phyloP scores from a whole-genome alignment of 2,113 vertebrate species.

The Fregetta grallaria region DNA sequence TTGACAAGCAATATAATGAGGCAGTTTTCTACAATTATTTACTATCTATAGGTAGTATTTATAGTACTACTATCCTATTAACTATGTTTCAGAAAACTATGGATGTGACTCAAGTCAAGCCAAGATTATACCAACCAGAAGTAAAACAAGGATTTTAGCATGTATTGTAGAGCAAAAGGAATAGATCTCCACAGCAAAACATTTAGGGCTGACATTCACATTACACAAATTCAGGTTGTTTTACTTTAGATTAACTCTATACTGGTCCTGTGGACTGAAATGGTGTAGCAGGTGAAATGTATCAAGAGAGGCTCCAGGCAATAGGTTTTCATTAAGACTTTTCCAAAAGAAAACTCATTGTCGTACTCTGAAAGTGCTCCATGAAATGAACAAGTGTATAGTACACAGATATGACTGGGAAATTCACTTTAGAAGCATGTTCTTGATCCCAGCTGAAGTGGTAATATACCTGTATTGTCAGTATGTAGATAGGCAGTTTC shows the following conservation, averaged over 20 bases:
- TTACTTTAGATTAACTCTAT: background rate
- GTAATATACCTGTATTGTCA: no score
- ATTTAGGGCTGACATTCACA: background rate
- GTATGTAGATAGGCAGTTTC: background rate
- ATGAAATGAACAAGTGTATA: background rate
- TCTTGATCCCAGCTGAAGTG: background rate
- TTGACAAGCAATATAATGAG: background rate
- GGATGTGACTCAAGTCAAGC: background rate
- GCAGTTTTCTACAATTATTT: background rate
- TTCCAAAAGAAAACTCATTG: background rate
- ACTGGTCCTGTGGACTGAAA: background rate
- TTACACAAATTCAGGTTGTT: background rate
- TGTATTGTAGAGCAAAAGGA: background rate
- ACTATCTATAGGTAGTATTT: no score
- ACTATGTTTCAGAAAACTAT: background rate
- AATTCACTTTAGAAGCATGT: background rate
- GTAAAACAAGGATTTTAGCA: background rate
- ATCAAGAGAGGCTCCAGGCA: accelerated
- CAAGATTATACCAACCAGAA: background rate
- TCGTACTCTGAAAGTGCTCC: background rate
- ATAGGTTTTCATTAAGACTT: background rate
- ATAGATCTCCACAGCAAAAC: background rate
- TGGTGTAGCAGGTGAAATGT: background rate
- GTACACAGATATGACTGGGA: background rate
- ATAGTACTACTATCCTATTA: background rate